Conservation (phyloP, 2,888 invertebrate genomes). For the Scaptomyza cyrtandrae region DNA sequence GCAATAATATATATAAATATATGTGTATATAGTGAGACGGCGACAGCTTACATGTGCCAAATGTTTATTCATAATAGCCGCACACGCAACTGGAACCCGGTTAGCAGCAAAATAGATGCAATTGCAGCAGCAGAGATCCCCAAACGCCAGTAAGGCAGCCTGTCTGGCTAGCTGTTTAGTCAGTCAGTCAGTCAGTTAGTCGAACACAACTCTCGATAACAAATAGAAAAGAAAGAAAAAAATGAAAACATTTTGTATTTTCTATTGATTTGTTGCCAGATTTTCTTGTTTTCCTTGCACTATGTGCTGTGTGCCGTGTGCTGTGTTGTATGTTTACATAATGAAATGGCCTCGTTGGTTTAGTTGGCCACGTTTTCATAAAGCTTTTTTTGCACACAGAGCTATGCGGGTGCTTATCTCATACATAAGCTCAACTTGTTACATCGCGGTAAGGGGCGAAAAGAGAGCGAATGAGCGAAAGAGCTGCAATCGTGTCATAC, state of each 20-base stretch:
- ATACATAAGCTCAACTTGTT: constrained; percentile 41
- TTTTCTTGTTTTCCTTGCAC: constrained; percentile 77
- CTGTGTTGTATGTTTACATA: constrained; percentile 67
- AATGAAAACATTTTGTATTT: constrained; percentile 58
- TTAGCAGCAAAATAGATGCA: constrained; percentile 1
- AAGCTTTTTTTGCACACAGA: constrained; percentile 20
- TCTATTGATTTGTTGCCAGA: constrained; percentile 78
- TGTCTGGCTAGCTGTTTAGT: constrained; percentile 14
- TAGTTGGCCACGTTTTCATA: constrained; percentile 41
- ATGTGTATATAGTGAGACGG: constrained; percentile 18
- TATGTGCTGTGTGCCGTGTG: too few species aligned
- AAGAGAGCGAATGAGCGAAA: neutral
- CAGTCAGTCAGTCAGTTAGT: constrained; percentile 56
- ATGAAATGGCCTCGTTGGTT: constrained; percentile 68
- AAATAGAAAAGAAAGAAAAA: constrained; percentile 56
- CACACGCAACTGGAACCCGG: constrained; percentile 49
- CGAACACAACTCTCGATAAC: constrained; percentile 42
- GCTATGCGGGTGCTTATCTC: constrained; percentile 75
- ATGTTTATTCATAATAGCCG: constrained; percentile 72
- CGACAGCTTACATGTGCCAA: constrained; percentile 63
- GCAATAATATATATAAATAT: constrained; percentile 24
- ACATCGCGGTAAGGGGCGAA: neutral
- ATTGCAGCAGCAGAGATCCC: constrained; percentile 32
- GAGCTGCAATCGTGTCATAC: constrained; percentile 36
- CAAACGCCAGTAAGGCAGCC: constrained; percentile 24